These are phyloP conservation scores for Macroramphosus scolopax DNA, from an alignment of 2,797 vertebrate genomes.

Conservation along the genomic window DNA sequence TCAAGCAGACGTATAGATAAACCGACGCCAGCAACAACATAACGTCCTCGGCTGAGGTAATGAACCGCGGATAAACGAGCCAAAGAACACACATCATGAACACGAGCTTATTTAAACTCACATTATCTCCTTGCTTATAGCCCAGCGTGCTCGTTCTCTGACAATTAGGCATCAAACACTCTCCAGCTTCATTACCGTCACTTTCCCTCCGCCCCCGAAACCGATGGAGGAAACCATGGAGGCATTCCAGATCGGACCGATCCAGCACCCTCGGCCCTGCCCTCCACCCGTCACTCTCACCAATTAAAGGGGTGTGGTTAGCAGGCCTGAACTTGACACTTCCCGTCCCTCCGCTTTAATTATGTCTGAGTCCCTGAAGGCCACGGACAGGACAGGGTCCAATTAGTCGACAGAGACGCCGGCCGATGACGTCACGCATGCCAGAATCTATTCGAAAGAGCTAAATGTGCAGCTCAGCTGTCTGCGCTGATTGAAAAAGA, in stretches of 20 bases:
- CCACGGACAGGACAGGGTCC: constrained; percentile 48
- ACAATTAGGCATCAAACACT: constrained; percentile 49
- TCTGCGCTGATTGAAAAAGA: constrained; percentile 24
- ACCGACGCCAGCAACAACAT: too few relatives aligned
- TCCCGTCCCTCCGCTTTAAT: constrained; percentile 56
- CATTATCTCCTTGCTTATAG: constrained; percentile 34
- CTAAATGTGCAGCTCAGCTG: constrained; percentile 21
- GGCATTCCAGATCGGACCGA: constrained; percentile 36
- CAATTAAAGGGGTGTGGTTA: constrained; percentile 70
- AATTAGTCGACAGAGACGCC: constrained; percentile 55
- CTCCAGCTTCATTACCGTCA: constrained; percentile 57
- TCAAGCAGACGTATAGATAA: too few relatives aligned
- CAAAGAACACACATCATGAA: constrained; percentile 7
- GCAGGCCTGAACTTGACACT: constrained; percentile 56
- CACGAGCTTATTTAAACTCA: constrained; percentile 21
- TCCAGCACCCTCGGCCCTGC: too few relatives aligned
- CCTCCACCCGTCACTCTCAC: constrained; percentile 46
- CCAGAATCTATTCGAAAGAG: constrained; percentile 33
- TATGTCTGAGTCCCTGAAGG: constrained; percentile 59
- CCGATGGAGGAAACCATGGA: constrained; percentile 23
- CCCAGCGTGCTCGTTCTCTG: constrained; percentile 30
- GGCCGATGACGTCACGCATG: constrained; percentile 39
- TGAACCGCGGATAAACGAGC: background rate
- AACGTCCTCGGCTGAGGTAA: background rate
- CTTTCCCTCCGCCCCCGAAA: constrained; percentile 39